phyloP scores from a whole-genome alignment of 2,797 vertebrate species.

The Xiphophorus birchmanni region DNA sequence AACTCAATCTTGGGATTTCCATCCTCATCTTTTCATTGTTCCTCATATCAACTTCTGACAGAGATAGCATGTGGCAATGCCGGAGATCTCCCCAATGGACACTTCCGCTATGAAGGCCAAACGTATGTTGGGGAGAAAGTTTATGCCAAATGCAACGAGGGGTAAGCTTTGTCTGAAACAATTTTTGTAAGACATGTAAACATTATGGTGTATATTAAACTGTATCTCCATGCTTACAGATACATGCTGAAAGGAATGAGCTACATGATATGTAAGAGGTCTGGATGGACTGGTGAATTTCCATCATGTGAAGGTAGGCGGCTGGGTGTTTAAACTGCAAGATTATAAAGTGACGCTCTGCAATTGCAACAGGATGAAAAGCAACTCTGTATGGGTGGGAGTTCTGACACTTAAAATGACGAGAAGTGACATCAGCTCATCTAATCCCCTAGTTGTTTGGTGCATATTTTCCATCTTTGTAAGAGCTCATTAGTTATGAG shows the following conservation, averaged over 20 bases:
- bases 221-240: constrained; percentile 46
- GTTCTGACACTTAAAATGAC: constrained; percentile 1
- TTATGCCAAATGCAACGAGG: constrained; percentile 63
- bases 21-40: neutral
- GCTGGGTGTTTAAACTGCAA: neutral
- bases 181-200: neutral
- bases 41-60: constrained; percentile 28
- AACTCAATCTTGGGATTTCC: neutral
- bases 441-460: constrained; percentile 11
- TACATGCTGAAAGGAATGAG: constrained; percentile 64
- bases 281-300: constrained; percentile 66
- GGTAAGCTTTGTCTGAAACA: constrained; percentile 53
- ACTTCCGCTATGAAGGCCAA: constrained; percentile 51
- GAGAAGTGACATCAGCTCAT: fast-evolving
- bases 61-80: constrained; percentile 66
- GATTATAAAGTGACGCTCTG: neutral
- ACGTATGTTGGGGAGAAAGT: constrained; percentile 48
- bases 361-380: neutral
- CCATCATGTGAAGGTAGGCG: constrained; percentile 70
- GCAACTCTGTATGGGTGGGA: neutral
- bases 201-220: neutral
- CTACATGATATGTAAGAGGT: constrained; percentile 58
- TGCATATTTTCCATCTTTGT: constrained; percentile 1
- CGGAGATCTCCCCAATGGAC: constrained; percentile 64
- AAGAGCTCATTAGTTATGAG: neutral